Conservation (phyloP, 2,113 vertebrate genomes). For the Sarotherodon lohbergeri region DNA sequence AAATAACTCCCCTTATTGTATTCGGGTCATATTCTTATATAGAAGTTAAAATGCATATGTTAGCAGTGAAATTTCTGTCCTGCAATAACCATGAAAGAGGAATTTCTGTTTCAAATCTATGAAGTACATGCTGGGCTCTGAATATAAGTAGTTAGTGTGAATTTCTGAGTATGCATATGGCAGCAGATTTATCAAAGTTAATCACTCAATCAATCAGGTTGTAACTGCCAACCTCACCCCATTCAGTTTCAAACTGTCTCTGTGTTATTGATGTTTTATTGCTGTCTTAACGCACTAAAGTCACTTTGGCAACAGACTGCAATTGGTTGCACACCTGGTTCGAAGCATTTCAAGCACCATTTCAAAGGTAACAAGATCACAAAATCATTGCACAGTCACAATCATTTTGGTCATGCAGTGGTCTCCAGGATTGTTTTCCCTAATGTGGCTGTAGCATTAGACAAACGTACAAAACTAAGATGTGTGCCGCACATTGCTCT, state of each 20-base stretch:
- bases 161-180: background rate
- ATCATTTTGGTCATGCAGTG: background rate
- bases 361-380: background rate
- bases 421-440: background rate
- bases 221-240: background rate
- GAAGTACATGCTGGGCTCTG: background rate
- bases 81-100: background rate
- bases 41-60: background rate
- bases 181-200: background rate
- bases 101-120: background rate
- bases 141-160: background rate
- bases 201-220: background rate
- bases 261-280: background rate
- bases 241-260: background rate
- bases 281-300: background rate
- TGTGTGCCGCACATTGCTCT: background rate
- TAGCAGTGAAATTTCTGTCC: background rate
- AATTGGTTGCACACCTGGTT: background rate
- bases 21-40: background rate
- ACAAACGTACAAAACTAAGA: background rate
- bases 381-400: background rate
- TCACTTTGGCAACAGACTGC: background rate
- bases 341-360: background rate
- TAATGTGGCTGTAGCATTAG: background rate
- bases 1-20: background rate